Evolutionary conservation across 2,888 invertebrate genomes (phyloP).

Genomic region (Athrips mouffetella): DNA sequence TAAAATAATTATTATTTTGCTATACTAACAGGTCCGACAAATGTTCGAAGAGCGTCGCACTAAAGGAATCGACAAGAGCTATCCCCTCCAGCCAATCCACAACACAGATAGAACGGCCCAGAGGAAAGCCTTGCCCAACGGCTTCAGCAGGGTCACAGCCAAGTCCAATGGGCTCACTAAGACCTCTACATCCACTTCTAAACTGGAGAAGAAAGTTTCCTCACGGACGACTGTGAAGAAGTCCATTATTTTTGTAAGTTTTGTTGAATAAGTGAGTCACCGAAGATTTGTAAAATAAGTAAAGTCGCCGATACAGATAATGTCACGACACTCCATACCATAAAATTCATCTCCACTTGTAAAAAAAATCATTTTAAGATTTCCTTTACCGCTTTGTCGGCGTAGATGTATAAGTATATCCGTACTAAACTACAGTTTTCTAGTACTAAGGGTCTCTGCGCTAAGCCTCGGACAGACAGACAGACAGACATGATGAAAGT

Average conservation of each 20-base stretch:
- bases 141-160: conserved; percentile 53
- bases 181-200: conserved; percentile 29
- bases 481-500: too few species aligned
- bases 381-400: too few species aligned
- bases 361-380: too few species aligned
- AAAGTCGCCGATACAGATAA: too few species aligned
- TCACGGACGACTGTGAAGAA: conserved; percentile 38
- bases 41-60: conserved; percentile 90
- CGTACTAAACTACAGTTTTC: too few species aligned
- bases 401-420: too few species aligned
- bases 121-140: conserved; percentile 56
- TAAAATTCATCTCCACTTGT: too few species aligned
- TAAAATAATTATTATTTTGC: too few species aligned
- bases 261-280: background rate
- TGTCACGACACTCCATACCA: too few species aligned
- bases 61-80: conserved; percentile 89
- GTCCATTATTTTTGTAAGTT: background rate
- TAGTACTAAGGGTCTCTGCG: too few species aligned
- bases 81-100: conserved; percentile 87
- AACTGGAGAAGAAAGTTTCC: conserved; percentile 34
- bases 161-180: conserved; percentile 14
- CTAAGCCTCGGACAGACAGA: too few species aligned
- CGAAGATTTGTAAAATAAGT: too few species aligned
- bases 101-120: conserved; percentile 58
- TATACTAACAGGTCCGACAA: conserved; percentile 82